These are phyloP conservation scores for Archegozetes longisetosus DNA, from an alignment of 1,140 invertebrate genomes.

Conservation along the genomic window DNA sequence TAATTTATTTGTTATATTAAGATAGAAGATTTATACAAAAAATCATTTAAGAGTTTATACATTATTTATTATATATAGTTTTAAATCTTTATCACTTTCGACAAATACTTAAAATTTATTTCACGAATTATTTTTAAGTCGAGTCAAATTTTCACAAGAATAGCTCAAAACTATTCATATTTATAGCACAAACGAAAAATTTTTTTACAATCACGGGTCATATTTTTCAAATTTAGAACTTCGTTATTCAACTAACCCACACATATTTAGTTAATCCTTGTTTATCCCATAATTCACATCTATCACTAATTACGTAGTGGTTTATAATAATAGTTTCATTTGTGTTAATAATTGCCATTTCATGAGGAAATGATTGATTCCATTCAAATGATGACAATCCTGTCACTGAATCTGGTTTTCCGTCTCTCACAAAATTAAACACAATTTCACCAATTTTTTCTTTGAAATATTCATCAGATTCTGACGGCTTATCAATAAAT, in stretches of 20 bases:
- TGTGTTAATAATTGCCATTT: not conserved
- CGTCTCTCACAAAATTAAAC: constrained; percentile 13
- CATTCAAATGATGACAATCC: not conserved
- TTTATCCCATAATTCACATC: not conserved
- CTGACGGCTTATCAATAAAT: constrained; percentile 13
- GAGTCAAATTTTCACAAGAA: too few relatives aligned
- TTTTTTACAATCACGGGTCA: too few relatives aligned
- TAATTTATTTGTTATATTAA: too few relatives aligned
- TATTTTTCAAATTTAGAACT: too few relatives aligned
- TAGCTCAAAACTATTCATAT: too few relatives aligned
- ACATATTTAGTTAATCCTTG: not conserved
- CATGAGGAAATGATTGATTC: not conserved
- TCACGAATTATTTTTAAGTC: too few relatives aligned
- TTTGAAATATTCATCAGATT: constrained; percentile 16
- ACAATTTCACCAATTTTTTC: constrained; percentile 17
- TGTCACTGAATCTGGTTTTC: not conserved
- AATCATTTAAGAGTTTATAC: too few relatives aligned
- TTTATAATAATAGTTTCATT: not conserved
- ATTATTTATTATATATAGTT: too few relatives aligned
- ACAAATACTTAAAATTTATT: too few relatives aligned
- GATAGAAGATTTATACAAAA: too few relatives aligned
- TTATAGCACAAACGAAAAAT: too few relatives aligned
- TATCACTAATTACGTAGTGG: not conserved
- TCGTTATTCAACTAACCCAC: not conserved
- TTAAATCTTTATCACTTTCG: too few relatives aligned